Conservation (phyloP, 2,888 invertebrate genomes). For the Eremobia ochroleuca region DNA sequence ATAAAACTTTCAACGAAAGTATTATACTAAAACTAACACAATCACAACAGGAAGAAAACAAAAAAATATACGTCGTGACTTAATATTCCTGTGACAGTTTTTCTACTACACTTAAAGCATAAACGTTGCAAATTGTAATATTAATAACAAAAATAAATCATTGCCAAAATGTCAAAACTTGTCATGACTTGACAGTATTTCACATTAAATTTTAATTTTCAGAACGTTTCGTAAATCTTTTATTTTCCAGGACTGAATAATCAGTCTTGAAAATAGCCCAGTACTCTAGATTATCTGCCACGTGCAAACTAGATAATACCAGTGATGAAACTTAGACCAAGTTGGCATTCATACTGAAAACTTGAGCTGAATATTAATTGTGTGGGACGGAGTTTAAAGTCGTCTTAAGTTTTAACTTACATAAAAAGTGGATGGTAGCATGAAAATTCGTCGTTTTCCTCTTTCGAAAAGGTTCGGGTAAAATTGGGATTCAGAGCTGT, state of each 20-base stretch:
- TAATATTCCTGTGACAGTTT: background rate
- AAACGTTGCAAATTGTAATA: background rate
- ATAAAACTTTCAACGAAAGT: background rate
- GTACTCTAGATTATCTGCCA: background rate
- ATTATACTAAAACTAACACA: background rate
- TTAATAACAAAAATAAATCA: background rate
- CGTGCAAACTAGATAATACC: constrained; percentile 1
- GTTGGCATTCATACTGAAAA: constrained; percentile 17
- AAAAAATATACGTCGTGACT: background rate
- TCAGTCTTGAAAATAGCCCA: background rate
- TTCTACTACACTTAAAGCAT: background rate
- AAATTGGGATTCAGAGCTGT: background rate
- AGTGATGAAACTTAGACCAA: background rate
- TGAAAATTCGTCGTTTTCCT: background rate
- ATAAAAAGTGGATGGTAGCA: background rate
- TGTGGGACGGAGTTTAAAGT: background rate
- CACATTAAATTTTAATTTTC: background rate
- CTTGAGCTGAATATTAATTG: constrained; percentile 40
- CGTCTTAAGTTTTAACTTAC: constrained; percentile 2
- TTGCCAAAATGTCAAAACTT: background rate
- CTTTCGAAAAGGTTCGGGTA: background rate
- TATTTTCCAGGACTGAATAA: constrained; percentile 4
- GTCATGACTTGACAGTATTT: background rate
- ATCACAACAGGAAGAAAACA: no score
- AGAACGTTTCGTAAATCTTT: background rate